Evolutionary conservation across 2,888 invertebrate species (phyloP), one percentile per base, ranked within the genome.

Genomic region (Prosopocoilus inquinatus): DNA sequence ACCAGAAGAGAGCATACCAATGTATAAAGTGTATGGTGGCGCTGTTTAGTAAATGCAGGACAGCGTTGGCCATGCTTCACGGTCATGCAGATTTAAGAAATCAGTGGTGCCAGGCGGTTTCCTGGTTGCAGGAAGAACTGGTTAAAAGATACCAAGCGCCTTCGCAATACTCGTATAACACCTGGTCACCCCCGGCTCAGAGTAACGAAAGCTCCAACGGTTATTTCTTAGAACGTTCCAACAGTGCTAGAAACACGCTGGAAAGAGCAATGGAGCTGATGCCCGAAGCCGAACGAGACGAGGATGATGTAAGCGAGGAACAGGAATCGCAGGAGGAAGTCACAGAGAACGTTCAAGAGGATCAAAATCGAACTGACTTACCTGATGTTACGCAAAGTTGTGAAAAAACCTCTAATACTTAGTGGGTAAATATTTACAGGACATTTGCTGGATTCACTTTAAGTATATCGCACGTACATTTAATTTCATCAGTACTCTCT

Each of bases 1-100:
- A 96, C 79, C 96, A 96, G 78, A 96, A 96, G 79, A 84, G 96
- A 63, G 94, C 96, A 61, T 97, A 97, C 81, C 94, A 96, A 78
- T 96, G 96, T 79, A 93, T 97, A 61, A 97, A 97, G 80, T 91
- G 94, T 75, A 84, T 97, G 81, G 96, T 96, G 61, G 87, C 89
- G 65, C 82, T 96, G 62, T 94, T 96, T 82, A 86, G 88, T 68
- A 89, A 91, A 77, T 93, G 94, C 75, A 85, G 87, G 53, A 82
- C 87, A 58, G 94, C 94, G 16, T 84, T 89, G 69, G 84, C 88
- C 70, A 86, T 95, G 78, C 82, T 96, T 66, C 86, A 88, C 72
- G 84, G 85, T 58, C 88, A 89, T 74, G 81, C 84, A 2, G 91
- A 92, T 67, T 82, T 96, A 66, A 87, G 90, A 65, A 84, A 90